Percentiles rank a stretch among this genome's conserved stretches.
phyloP scores from a whole-genome alignment of 2,113 vertebrate genomes.

The Cygnus buccinator region DNA sequence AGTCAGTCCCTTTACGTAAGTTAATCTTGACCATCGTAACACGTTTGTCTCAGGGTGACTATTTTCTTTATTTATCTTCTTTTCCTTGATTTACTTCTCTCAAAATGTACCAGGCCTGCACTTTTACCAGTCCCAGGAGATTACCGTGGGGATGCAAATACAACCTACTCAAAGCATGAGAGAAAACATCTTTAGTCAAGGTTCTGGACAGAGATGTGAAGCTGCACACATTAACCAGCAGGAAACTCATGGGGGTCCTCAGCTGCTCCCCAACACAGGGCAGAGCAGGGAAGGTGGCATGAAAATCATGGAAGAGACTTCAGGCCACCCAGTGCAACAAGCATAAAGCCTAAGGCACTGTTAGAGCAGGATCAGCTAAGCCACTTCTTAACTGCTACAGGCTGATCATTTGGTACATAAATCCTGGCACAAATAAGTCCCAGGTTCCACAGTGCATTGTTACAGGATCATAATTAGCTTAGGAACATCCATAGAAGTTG shows the following conservation, averaged over 20 bases:
- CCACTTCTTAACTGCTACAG: background rate
- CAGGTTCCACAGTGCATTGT: background rate
- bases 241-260: background rate
- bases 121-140: background rate
- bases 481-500: accelerated
- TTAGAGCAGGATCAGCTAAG: background rate
- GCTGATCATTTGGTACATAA: background rate
- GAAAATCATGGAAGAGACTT: accelerated
- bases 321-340: background rate
- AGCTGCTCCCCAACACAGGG: accelerated
- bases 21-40: constrained; percentile 38
- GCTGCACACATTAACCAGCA: background rate
- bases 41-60: constrained; percentile 2
- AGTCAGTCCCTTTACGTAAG: constrained; percentile 3
- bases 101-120: background rate
- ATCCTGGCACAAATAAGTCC: background rate
- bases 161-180: background rate
- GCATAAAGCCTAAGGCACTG: background rate
- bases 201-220: background rate
- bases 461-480: background rate
- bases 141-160: background rate
- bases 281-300: background rate
- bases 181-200: background rate
- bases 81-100: background rate
- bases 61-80: constrained; percentile 32